Base-by-base conservation (phyloP, 1,140 invertebrate species). In the Gonatopus flavifemur region DNA sequence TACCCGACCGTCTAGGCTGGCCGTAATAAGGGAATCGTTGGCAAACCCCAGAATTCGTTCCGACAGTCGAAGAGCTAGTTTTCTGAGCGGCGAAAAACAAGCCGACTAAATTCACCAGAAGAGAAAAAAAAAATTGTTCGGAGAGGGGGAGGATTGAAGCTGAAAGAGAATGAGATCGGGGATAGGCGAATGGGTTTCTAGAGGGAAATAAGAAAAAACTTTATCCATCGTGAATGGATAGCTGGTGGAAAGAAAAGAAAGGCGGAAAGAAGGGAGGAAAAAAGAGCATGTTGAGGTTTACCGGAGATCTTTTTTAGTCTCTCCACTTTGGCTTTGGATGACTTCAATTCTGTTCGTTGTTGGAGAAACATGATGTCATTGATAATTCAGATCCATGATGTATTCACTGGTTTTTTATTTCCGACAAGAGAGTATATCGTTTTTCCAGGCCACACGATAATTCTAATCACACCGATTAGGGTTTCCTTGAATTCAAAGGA, bases 1-100 rank as follows among this genome's bases (percentile, higher is more conserved):
- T 63, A 53, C 52, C 41, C 48, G 43, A 43, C 50, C 51, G 58
- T 59, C 55, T 59, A 64, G 58, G 55, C 52, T 31, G 36, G n/a
- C 52, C 50, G 58, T 61, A 57, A 66, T 64, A 64, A 64, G 49
- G 59, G 52, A 64, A 59, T 58, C 55, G 60, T 47, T 49, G 44
- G 43, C n/a, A 43, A 62, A 46, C 55, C 45, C 49, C 46, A 20
- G 49, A 55, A 62, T 59, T 55, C 52, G 56, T 56, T 49, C 49
- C 49, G 54, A 59, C 58, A 50, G 49, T 24, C 49, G 44, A n/a
- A n/a, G 46, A 44, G 51, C 37, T 35, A 40, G 51, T 59, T 57
- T 59, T 32, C 16, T 22, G 9, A 33, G 41, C 37, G 45, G 22
- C 32, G 50, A 52, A 55, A 64, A 62, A 51, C 40, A 49, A 21